phyloP scores from a whole-genome alignment of 2,888 invertebrate species.

The Dryadula phaetusa region DNA sequence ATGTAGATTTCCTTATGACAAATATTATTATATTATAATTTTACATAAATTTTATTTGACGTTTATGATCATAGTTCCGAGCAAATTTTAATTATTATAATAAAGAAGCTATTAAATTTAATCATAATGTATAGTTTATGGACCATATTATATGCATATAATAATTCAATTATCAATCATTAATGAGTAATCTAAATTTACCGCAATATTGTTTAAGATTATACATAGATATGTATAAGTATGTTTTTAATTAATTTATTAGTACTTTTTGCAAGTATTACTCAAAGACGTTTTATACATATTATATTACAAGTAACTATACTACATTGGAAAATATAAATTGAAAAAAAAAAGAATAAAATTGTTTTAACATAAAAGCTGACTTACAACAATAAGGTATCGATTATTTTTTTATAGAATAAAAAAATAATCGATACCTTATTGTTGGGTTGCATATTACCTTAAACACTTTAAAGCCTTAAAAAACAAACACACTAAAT shows the following conservation, averaged over 20 bases:
- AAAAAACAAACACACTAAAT: neutral
- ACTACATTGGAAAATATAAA: neutral
- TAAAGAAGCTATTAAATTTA: constrained; percentile 20
- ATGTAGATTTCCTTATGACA: constrained; percentile 5
- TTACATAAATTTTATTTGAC: constrained; percentile 12
- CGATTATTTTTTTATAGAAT: neutral
- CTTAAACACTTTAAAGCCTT: constrained; percentile 3
- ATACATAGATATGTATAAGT: neutral
- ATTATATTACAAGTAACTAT: too few species aligned
- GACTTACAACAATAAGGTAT: too few species aligned
- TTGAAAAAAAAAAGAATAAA: neutral
- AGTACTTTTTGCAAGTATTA: too few species aligned
- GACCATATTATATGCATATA: constrained; percentile 17
- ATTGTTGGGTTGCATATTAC: constrained; percentile 3
- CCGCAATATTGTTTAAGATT: constrained; percentile 4
- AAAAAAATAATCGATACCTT: constrained; percentile 8
- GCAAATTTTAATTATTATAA: constrained; percentile 20
- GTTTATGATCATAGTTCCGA: constrained; percentile 7
- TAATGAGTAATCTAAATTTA: constrained; percentile 1
- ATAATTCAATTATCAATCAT: constrained; percentile 11
- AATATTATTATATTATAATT: constrained; percentile 24
- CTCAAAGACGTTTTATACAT: too few species aligned
- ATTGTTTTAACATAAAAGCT: neutral
- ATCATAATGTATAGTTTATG: constrained; percentile 20
- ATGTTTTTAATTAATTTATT: too few species aligned